phyloP scores from a whole-genome alignment of 1,140 invertebrate genomes.

The Coptotermes formosanus region DNA sequence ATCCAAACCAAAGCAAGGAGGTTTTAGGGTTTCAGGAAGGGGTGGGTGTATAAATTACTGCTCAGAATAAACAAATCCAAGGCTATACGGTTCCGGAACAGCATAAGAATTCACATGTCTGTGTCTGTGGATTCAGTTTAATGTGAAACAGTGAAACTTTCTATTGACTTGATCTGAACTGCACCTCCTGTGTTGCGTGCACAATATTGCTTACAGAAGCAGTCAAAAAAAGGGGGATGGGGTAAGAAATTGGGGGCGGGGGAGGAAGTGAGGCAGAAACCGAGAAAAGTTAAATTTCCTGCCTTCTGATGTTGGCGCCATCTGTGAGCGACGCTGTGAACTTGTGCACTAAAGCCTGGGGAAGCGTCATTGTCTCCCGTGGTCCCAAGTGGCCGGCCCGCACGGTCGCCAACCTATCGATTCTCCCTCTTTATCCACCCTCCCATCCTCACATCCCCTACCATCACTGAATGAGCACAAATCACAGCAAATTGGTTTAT shows the following conservation, averaged over 20 bases:
- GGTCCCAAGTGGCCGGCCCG: constrained; percentile 8
- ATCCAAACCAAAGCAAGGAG: background rate
- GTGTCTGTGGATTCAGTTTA: constrained; percentile 21
- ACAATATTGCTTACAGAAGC: constrained; percentile 14
- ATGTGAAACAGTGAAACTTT: constrained; percentile 25
- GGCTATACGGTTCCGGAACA: background rate
- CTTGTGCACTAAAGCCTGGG: background rate
- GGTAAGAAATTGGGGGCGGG: background rate
- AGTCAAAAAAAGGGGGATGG: background rate
- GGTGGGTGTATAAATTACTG: background rate
- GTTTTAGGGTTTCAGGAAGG: background rate
- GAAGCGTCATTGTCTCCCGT: background rate
- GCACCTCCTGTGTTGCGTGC: background rate
- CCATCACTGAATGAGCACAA: constrained; percentile 33
- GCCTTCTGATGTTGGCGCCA: background rate
- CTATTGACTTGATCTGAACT: constrained; percentile 25
- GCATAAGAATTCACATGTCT: constrained; percentile 7
- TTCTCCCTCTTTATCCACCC: background rate
- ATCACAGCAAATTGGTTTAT: constrained; percentile 35
- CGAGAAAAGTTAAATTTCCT: background rate
- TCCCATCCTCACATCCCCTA: constrained; percentile 22
- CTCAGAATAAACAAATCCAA: constrained; percentile 22
- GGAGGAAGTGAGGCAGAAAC: background rate
- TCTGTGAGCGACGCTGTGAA: background rate
- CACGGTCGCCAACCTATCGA: constrained; percentile 12